Evolutionary conservation across 1,140 invertebrate genomes (phyloP).

Genomic region (Bathynomus jamesi): DNA sequence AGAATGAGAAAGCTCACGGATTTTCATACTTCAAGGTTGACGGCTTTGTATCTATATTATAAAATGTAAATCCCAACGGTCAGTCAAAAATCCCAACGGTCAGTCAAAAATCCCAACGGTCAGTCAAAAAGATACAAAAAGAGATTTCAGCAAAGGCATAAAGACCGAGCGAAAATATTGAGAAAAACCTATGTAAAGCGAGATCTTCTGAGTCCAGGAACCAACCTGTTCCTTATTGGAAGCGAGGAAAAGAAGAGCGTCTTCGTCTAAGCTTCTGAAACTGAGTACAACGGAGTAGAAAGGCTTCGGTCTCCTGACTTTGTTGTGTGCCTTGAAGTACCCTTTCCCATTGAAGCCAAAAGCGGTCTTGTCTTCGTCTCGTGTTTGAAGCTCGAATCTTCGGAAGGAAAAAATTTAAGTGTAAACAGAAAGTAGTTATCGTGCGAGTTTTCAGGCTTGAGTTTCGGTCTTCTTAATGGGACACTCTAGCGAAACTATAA

Average conservation of each 20-base stretch:
- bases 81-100: no score
- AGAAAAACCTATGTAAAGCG: no score
- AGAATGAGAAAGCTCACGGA: no score
- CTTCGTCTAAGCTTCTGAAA: constrained; percentile 78
- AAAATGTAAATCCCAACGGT: no score
- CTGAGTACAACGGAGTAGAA: constrained; percentile 67
- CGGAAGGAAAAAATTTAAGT: not conserved
- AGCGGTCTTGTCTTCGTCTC: constrained; percentile 46
- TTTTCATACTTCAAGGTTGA: no score
- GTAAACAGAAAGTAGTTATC: not conserved
- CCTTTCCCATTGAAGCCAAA: constrained; percentile 68
- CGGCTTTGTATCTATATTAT: no score
- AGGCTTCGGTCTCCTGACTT: constrained; percentile 56
- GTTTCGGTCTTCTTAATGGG: not conserved
- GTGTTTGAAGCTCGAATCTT: constrained; percentile 26
- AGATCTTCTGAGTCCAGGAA: not conserved
- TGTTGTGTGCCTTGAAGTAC: constrained; percentile 58
- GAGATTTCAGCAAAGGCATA: no score
- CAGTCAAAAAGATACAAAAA: no score
- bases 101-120: no score
- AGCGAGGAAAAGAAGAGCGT: constrained; percentile 76
- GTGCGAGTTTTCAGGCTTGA: not conserved
- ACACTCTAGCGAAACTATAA: not conserved
- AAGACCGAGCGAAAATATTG: no score
- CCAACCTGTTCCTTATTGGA: constrained; percentile 58